A percentile compares a stretch with the other conserved stretches of the same genome.
These are phyloP conservation scores for Bos javanicus DNA, from an alignment of 2,113 vertebrate species.

Conservation along the genomic window DNA sequence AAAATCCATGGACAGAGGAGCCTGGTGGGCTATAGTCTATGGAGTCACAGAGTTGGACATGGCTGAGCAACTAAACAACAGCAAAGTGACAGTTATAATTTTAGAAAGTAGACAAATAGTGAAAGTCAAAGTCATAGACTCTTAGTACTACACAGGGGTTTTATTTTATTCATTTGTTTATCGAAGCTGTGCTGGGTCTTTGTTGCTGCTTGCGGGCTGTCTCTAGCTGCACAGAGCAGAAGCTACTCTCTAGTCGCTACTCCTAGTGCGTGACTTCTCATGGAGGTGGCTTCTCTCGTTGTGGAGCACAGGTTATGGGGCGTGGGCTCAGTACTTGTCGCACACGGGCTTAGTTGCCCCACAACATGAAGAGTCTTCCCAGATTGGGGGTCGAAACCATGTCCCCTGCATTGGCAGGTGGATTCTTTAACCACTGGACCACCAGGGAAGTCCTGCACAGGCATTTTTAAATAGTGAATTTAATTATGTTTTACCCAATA, in stretches of 20 bases:
- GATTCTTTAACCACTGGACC: not conserved
- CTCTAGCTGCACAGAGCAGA: not conserved
- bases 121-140: not conserved
- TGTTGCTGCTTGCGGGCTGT: not conserved
- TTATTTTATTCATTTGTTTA: not conserved
- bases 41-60: not conserved
- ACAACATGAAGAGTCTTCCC: not conserved
- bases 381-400: rapidly evolving
- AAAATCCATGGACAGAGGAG: not conserved
- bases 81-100: not conserved
- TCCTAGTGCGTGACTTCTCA: not conserved
- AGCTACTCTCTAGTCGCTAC: not conserved
- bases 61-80: not conserved
- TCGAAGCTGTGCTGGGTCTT: not conserved
- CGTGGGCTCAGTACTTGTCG: rapidly evolving
- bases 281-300: not conserved
- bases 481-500: not conserved
- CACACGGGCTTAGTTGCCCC: not conserved
- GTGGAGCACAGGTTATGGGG: not conserved
- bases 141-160: not conserved
- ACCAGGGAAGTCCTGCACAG: not conserved
- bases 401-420: not conserved
- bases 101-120: not conserved
- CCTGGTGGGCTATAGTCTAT: not conserved
- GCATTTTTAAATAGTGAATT: not conserved